Conservation (phyloP, 1,140 invertebrate genomes). For the Dufourea novaeangliae region DNA sequence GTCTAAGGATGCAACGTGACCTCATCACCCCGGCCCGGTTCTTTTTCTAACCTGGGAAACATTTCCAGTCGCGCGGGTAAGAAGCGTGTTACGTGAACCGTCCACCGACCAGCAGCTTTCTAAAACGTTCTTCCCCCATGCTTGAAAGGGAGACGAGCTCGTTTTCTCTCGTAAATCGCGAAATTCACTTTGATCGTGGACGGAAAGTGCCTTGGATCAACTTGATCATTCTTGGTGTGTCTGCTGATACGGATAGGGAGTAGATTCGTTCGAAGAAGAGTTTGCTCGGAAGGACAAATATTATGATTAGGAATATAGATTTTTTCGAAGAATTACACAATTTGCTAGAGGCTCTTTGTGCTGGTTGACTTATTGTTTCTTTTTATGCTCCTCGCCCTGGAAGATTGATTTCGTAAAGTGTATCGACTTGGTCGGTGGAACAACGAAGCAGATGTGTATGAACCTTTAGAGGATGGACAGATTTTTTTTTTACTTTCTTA, state of each 20-base stretch:
- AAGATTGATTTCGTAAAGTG: too few species aligned
- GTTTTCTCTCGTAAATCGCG: slow-evolving; percentile 14
- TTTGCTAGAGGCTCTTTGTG: too few species aligned
- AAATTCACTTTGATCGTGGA: slow-evolving; percentile 32
- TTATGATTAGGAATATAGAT: background rate
- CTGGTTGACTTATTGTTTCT: too few species aligned
- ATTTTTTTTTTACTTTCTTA: too few species aligned
- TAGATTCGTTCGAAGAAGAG: background rate
- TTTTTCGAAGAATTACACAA: too few species aligned
- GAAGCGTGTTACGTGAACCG: slow-evolving; percentile 51
- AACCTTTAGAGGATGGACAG: too few species aligned
- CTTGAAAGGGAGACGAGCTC: background rate
- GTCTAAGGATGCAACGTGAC: slow-evolving; percentile 63
- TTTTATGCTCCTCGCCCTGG: too few species aligned
- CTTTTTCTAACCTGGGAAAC: slow-evolving; percentile 21
- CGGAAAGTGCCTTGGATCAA: background rate
- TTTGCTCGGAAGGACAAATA: background rate
- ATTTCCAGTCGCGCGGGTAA: slow-evolving; percentile 38
- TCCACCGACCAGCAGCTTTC: background rate
- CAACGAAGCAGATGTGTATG: too few species aligned
- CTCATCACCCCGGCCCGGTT: slow-evolving; percentile 51
- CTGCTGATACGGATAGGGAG: background rate
- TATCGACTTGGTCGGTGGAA: too few species aligned
- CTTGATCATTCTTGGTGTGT: background rate
- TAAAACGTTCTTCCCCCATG: slow-evolving; percentile 13